Base-by-base conservation (phyloP, 2,797 vertebrate genomes). In the Dicrostonyx torquatus region DNA sequence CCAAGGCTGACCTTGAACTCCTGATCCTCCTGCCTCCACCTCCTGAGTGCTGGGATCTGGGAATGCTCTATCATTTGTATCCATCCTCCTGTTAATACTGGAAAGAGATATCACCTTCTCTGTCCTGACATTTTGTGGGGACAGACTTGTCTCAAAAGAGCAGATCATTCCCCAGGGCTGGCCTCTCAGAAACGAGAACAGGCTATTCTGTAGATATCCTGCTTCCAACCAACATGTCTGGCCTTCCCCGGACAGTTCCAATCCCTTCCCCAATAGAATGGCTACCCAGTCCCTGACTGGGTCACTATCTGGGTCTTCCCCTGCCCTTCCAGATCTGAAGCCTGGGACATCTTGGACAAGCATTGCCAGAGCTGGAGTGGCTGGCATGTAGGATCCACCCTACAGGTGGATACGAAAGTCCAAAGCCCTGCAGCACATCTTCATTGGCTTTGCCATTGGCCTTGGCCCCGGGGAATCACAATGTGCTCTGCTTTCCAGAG, bases 121-220 rank as follows among this genome's bases (percentile, higher is more conserved):
- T 79, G 1, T 77, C 68, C 43, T 91, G 72, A 90, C 94, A 58
- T 80, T 93, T 95, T 95, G 64, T 18, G 75, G 92, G 91, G 91
- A 90, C 55, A 26, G 62, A 45, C 76, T 89, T 87, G 64, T 85
- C 94, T 92, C 76, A 12, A n/a, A 73, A 66, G 79, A 37, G 26
- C 77, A 73, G 79, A n/a, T 0, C 4, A 10, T 3, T 48, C 75
- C 34, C 53, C 1, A 0, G 87, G 90, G 62, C n/a, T 3, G 2
- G 58, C 18, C 50, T 94, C 73, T 60, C 17, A 12, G n/a, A 75
- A 45, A 15, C 53, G n/a, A 72, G 40, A 24, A 5, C 72, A 14
- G 60, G 89, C 24, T 48, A 40, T 55, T 58, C 1, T 5, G 70
- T 55, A 86, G 64, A 53, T 22, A 34, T 26, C 66, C 7, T 0